These are phyloP conservation scores for Sisor rabdophorus DNA, from an alignment of 2,113 vertebrate genomes.

Conservation along the genomic window DNA sequence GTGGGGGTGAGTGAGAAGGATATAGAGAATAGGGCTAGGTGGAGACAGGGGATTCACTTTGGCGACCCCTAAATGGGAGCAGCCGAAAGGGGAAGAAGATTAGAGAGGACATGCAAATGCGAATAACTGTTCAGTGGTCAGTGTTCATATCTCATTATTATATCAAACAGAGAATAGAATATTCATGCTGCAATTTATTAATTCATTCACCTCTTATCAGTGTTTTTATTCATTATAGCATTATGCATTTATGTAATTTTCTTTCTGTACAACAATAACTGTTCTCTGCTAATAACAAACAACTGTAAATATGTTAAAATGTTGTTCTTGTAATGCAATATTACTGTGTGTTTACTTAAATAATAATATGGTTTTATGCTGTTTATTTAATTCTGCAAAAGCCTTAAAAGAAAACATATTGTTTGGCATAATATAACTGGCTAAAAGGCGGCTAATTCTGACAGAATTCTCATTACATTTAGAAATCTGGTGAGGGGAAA, in stretches of 20 bases:
- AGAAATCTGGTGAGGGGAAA: too few species aligned
- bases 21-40: too few species aligned
- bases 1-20: too few species aligned
- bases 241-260: conserved; percentile 4
- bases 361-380: neutral
- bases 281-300: neutral
- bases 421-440: neutral
- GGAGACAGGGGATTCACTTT: too few species aligned
- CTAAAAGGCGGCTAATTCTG: too few species aligned
- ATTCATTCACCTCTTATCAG: neutral
- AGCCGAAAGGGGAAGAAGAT: too few species aligned
- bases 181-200: neutral
- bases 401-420: neutral
- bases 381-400: neutral
- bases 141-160: conserved; percentile 11
- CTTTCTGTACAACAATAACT: neutral
- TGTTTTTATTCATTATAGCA: neutral
- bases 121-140: neutral
- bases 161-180: conserved; percentile 6
- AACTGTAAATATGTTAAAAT: neutral
- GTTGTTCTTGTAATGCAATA: neutral
- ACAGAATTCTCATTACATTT: too few species aligned
- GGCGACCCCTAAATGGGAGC: too few species aligned
- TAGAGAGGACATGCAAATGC: conserved; percentile 13
- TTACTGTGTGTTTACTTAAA: neutral